Evolutionary conservation across 2,888 invertebrate species (phyloP).

Genomic region (Habroteleia sp.): DNA sequence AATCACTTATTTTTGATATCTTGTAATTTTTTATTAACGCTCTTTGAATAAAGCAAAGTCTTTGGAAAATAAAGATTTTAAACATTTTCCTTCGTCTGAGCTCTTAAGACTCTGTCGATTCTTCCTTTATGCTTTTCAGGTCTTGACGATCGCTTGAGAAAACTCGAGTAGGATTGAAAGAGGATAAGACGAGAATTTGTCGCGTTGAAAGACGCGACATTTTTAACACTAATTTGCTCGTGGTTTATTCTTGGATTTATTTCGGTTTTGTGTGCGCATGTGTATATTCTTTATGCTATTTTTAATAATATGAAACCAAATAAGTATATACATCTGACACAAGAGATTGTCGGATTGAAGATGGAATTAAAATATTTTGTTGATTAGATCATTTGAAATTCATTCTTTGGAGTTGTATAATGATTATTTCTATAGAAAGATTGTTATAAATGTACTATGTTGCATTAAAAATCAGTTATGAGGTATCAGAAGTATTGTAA

Average conservation of each 20-base stretch:
- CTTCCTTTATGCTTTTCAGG: slow-evolving; percentile 48
- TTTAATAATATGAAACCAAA: too few species aligned
- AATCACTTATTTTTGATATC: too few species aligned
- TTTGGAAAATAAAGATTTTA: slow-evolving; percentile 21
- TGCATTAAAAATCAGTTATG: too few species aligned
- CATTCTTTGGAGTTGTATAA: too few species aligned
- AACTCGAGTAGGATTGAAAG: slow-evolving; percentile 50
- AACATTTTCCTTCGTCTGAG: slow-evolving; percentile 25
- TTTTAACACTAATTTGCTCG: slow-evolving; percentile 53
- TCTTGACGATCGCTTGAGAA: slow-evolving; percentile 34
- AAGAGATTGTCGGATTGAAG: too few species aligned
- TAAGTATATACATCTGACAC: too few species aligned
- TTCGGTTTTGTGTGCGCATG: background rate
- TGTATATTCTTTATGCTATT: too few species aligned
- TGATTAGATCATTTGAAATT: too few species aligned
- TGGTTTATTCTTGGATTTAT: slow-evolving; percentile 8
- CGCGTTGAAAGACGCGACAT: slow-evolving; percentile 47
- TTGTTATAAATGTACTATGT: too few species aligned
- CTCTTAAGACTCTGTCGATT: slow-evolving; percentile 50
- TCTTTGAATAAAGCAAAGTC: slow-evolving; percentile 5
- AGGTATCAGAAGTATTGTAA: too few species aligned
- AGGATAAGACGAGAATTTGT: slow-evolving; percentile 56
- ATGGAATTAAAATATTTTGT: too few species aligned
- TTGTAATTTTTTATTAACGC: background rate
- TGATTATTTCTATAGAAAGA: too few species aligned